A percentile compares a stretch with the other conserved stretches of the same genome.
Evolutionary conservation across 2,888 invertebrate species (phyloP).

Genomic region (Polymixis lichenea): DNA sequence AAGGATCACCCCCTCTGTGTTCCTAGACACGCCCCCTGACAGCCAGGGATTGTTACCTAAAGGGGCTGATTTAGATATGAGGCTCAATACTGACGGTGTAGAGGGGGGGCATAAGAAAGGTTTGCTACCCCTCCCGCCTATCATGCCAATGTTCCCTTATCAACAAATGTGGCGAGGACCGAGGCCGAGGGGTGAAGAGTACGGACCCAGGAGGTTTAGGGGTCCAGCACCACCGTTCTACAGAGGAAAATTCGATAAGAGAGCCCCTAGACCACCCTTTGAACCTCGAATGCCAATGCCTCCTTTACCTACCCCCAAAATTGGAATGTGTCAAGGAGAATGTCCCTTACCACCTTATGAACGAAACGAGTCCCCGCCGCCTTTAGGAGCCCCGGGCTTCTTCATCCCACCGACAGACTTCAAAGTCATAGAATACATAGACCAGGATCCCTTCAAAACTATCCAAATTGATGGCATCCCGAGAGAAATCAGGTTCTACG

Average conservation of each 20-base stretch:
- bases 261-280: slow-evolving; percentile 76
- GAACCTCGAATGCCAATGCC: slow-evolving; percentile 77
- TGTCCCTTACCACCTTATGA: slow-evolving; percentile 82
- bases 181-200: slow-evolving; percentile 81
- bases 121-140: slow-evolving; percentile 78
- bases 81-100: slow-evolving; percentile 73
- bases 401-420: slow-evolving; percentile 83
- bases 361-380: slow-evolving; percentile 80
- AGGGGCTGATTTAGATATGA: slow-evolving; percentile 84
- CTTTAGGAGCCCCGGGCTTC: slow-evolving; percentile 82
- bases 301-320: slow-evolving; percentile 80
- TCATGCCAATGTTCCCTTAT: slow-evolving; percentile 78
- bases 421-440: slow-evolving; percentile 84
- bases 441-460: slow-evolving; percentile 93
- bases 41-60: slow-evolving; percentile 71
- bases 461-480: slow-evolving; percentile 95
- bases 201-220: slow-evolving; percentile 80
- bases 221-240: slow-evolving; percentile 79
- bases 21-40: slow-evolving; percentile 79
- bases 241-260: slow-evolving; percentile 81
- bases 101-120: slow-evolving; percentile 68
- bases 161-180: slow-evolving; percentile 81
- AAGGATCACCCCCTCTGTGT: slow-evolving; percentile 81
- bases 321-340: slow-evolving; percentile 83
- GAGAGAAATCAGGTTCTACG: slow-evolving; percentile 96